phyloP scores from a whole-genome alignment of 2,888 invertebrate species.

The Adineta ricciae region DNA sequence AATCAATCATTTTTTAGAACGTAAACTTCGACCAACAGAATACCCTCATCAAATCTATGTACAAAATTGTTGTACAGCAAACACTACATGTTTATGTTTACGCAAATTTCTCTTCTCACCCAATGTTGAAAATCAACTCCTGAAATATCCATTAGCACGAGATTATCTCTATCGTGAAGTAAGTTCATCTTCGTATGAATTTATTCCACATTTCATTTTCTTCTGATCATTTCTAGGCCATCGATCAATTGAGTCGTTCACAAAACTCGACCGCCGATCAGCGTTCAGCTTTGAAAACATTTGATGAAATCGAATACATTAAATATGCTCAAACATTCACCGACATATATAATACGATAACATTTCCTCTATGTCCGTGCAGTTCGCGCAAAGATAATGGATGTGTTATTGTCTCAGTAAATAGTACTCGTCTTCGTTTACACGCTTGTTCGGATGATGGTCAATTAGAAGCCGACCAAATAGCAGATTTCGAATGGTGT shows the following conservation, averaged over 20 bases:
- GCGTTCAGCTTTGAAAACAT: slow-evolving; percentile 24
- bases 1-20: slow-evolving; percentile 61
- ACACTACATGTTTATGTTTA: slow-evolving; percentile 79
- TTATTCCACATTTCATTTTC: not conserved
- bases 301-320: slow-evolving; percentile 32
- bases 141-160: slow-evolving; percentile 62
- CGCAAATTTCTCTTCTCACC: slow-evolving; percentile 51
- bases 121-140: slow-evolving; percentile 41
- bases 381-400: slow-evolving; percentile 74
- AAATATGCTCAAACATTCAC: slow-evolving; percentile 60
- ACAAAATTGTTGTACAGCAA: slow-evolving; percentile 95
- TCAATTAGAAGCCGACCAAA: slow-evolving; percentile 63
- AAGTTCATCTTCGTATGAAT: slow-evolving; percentile 40
- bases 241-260: slow-evolving; percentile 87
- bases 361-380: slow-evolving; percentile 85
- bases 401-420: slow-evolving; percentile 64
- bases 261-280: slow-evolving; percentile 71
- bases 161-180: slow-evolving; percentile 58
- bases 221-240: slow-evolving; percentile 77
- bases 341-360: slow-evolving; percentile 78
- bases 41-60: slow-evolving; percentile 94
- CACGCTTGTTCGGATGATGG: slow-evolving; percentile 75
- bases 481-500: slow-evolving; percentile 73
- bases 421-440: slow-evolving; percentile 54
- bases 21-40: slow-evolving; percentile 82